Conservation (phyloP, 2,113 vertebrate genomes). For the Copsychus sechellarum region DNA sequence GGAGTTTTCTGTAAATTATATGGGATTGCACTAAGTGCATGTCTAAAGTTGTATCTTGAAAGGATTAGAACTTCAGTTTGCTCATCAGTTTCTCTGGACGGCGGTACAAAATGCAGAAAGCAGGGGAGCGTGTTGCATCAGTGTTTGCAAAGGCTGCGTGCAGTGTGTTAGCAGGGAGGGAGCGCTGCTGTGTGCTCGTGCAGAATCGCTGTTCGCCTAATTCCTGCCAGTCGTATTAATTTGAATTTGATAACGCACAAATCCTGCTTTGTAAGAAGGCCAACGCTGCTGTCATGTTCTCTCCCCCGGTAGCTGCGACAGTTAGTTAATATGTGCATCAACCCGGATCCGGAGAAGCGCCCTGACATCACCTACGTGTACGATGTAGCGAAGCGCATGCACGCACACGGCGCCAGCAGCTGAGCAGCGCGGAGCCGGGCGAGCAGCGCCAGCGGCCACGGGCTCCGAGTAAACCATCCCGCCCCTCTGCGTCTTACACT, state of each 20-base stretch:
- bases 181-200: neutral
- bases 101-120: neutral
- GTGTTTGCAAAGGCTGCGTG: neutral
- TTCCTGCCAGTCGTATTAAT: neutral
- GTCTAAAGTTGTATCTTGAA: neutral
- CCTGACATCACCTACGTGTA: conserved; percentile 96
- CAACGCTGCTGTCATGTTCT: neutral
- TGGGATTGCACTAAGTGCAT: neutral
- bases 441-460: conserved; percentile 5
- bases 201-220: neutral
- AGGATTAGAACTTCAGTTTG: neutral
- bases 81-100: neutral
- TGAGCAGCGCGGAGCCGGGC: conserved; percentile 52
- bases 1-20: neutral
- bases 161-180: neutral
- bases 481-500: neutral
- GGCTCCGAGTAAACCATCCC: conserved; percentile 22
- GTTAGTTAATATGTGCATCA: conserved; percentile 97
- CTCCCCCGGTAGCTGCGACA: conserved; percentile 85
- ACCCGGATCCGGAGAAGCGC: conserved; percentile 96
- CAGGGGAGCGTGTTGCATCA: fast-evolving
- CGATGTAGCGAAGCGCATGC: conserved; percentile 93
- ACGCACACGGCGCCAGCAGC: conserved; percentile 83
- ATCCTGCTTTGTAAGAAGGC: neutral
- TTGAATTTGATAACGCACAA: neutral